Conservation (phyloP, 2,113 vertebrate genomes). For the Probosciger aterrimus region DNA sequence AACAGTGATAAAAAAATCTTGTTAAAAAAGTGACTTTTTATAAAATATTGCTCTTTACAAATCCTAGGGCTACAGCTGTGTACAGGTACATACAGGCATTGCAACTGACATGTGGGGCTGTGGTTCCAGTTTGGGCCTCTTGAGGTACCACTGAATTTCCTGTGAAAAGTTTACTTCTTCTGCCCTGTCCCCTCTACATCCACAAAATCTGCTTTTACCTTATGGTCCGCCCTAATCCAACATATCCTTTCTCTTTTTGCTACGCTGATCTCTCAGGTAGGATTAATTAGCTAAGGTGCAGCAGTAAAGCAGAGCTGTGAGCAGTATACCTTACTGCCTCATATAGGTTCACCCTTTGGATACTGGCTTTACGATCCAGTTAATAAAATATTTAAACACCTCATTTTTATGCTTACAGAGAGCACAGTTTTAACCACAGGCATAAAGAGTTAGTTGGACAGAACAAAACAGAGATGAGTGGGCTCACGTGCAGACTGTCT, state of each 20-base stretch:
- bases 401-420: background rate
- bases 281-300: background rate
- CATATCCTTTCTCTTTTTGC: background rate
- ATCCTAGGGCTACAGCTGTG: background rate
- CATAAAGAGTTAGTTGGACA: background rate
- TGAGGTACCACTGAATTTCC: background rate
- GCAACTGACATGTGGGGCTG: background rate
- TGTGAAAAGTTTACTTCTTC: background rate
- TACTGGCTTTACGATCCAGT: background rate
- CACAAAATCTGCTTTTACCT: background rate
- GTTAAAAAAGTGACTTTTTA: background rate
- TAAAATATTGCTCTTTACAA: background rate
- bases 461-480: background rate
- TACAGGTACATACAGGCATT: background rate
- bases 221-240: background rate
- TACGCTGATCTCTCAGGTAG: background rate
- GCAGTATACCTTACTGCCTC: background rate
- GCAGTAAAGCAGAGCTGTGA: background rate
- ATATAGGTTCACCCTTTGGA: background rate
- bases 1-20: background rate
- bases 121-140: background rate
- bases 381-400: constrained; percentile 44
- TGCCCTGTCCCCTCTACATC: background rate
- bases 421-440: background rate
- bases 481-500: background rate